Percentiles rank a stretch among this genome's conserved stretches.
Conservation (phyloP, 2,797 vertebrate genomes). For the Pogoniulus pusillus region DNA sequence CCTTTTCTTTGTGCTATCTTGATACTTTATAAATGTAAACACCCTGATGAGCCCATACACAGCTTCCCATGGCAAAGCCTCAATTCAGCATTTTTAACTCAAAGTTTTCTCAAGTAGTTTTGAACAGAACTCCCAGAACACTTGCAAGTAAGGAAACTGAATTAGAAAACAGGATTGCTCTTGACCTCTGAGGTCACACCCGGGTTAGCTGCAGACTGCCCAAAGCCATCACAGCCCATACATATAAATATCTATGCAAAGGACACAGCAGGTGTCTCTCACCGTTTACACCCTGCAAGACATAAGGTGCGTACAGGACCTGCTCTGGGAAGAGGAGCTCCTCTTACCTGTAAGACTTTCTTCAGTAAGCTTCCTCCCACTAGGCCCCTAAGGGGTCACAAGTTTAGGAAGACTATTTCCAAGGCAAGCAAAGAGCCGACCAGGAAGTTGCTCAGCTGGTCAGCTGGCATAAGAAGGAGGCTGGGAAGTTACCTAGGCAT, state of each 20-base stretch:
- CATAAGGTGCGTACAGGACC: fast-evolving
- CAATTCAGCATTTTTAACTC: not conserved
- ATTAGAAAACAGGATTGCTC: not conserved
- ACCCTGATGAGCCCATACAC: not conserved
- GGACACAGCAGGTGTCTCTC: not conserved
- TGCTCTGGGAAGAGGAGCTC: not conserved
- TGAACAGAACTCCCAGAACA: not conserved
- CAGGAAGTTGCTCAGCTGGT: not conserved
- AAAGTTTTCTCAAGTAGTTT: not conserved
- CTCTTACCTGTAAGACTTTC: not conserved
- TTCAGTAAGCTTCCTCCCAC: not conserved
- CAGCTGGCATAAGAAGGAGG: not conserved
- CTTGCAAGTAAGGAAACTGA: not conserved
- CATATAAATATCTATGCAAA: not conserved
- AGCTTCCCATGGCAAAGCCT: not conserved
- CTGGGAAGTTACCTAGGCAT: not conserved
- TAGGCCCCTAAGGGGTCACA: fast-evolving
- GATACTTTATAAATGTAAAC: not conserved
- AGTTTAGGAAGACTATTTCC: not conserved
- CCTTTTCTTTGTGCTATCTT: not conserved
- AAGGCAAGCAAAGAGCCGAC: not conserved
- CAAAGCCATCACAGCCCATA: not conserved
- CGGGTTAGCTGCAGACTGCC: not conserved
- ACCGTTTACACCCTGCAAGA: fast-evolving
- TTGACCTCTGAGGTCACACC: too few species aligned